A percentile compares a stretch with the other conserved stretches of the same genome.
Conservation (phyloP, 2,797 vertebrate genomes). For the Lepilemur ruficaudatus region DNA sequence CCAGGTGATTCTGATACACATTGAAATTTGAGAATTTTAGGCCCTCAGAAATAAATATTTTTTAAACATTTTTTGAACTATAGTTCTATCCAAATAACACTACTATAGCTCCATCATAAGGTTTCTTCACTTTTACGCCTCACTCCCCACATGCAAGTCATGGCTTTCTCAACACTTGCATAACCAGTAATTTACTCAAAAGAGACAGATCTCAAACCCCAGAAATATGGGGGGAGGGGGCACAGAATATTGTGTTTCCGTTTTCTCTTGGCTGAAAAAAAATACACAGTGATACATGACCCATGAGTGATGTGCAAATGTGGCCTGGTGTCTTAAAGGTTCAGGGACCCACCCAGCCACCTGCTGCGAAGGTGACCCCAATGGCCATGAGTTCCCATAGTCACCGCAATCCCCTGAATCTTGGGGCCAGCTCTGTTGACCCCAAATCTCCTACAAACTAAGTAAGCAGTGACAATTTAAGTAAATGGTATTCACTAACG, state of each 20-base stretch:
- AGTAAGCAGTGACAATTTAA: neutral
- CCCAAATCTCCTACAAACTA: neutral
- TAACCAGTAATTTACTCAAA: neutral
- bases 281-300: neutral
- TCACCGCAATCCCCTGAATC: neutral
- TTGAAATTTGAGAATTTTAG: neutral
- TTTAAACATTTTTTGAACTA: neutral
- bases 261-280: neutral
- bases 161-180: neutral
- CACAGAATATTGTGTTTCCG: neutral
- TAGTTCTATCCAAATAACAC: neutral
- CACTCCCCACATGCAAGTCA: neutral
- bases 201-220: neutral
- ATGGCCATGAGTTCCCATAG: neutral
- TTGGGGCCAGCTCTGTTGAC: neutral
- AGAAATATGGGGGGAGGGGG: neutral
- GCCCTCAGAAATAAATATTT: neutral
- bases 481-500: slow-evolving; percentile 51
- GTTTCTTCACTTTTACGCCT: neutral
- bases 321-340: neutral
- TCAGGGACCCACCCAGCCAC: neutral
- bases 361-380: neutral
- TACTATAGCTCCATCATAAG: neutral
- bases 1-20: neutral
- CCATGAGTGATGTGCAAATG: neutral